Evolutionary conservation across 2,797 vertebrate genomes (phyloP), one percentile per base, ranked within the genome.

Genomic region (Arctocebus calabarensis): DNA sequence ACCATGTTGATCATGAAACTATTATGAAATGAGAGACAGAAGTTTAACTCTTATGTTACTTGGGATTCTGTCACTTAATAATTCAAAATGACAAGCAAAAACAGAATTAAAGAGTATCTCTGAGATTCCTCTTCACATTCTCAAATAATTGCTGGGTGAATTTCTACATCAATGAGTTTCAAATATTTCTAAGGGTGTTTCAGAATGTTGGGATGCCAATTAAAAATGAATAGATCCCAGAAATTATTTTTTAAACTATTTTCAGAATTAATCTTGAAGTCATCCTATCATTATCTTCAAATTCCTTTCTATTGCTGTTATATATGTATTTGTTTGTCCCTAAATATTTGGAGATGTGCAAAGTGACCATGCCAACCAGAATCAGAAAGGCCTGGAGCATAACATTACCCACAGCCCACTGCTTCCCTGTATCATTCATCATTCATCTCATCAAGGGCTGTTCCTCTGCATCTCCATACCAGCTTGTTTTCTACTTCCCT

Each of bases 401-500:
- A 45, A 40, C 14, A 45, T 45, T 48, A 22, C 3, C 27, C 78
- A 40, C 16, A 0, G 0, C 71, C 91, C 91, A 59, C 34, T 88
- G 85, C 79, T 68, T 86, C 74, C 22, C 77, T 77, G 20, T 22
- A 25, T 27, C 55, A 10, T 61, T 27, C 64, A 14, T 61, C 43
- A 66, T 45, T 95, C 94, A 81, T 84, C 52, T 52, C 3, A 64
- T 73, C 73, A 22, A 70, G 40, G 32, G 34, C 8, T 11, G 34
- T 10, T 88, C 55, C 40, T 92, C 23, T 59, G 64, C 34, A 7
- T 61, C 73, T 11, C 87, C 43, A 79, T 48, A 3, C 22, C 92
- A 94, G 68, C 55, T 79, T 57, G 52, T 68, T 95, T 97, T 86
- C 92, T 75, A 79, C 71, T 77, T 96, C 59, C 34, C 75, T 95